These are phyloP conservation scores for Myripristis murdjan DNA, from an alignment of 2,797 vertebrate genomes.

Conservation along the genomic window DNA sequence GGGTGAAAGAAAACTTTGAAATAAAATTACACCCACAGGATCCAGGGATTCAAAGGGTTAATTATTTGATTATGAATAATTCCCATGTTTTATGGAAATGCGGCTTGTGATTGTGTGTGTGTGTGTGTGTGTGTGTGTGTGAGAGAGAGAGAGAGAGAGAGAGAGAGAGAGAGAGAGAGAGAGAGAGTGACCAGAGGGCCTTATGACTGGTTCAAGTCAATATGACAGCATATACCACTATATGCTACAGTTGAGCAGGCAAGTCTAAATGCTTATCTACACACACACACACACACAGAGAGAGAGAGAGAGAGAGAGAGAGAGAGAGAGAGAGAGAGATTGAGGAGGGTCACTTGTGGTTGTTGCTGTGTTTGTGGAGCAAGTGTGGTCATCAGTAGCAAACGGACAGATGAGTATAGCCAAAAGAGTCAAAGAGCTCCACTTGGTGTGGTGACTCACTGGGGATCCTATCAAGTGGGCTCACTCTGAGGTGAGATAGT, in stretches of 20 bases:
- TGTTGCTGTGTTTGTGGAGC: slow-evolving; percentile 2
- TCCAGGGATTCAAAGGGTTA: too few species aligned
- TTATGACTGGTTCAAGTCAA: neutral
- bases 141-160: too few species aligned
- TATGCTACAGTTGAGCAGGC: slow-evolving; percentile 19
- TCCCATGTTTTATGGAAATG: too few species aligned
- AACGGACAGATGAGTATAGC: slow-evolving; percentile 13
- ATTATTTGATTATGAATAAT: too few species aligned
- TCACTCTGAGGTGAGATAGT: neutral
- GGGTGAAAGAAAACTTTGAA: too few species aligned
- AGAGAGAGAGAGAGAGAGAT: slow-evolving; percentile 1
- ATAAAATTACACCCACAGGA: too few species aligned
- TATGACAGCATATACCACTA: slow-evolving; percentile 14
- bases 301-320: too few species aligned
- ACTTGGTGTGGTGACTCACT: slow-evolving; percentile 28
- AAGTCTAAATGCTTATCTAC: slow-evolving; percentile 19
- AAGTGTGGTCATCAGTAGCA: slow-evolving; percentile 5
- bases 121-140: neutral
- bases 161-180: too few species aligned
- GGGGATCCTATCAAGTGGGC: neutral
- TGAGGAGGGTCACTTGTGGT: neutral
- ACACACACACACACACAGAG: slow-evolving; percentile 12
- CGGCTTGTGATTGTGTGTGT: too few species aligned
- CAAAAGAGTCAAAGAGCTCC: slow-evolving; percentile 12
- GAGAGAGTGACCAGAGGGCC: too few species aligned